Conservation (phyloP, 2,888 invertebrate genomes). For the Leucophenga maculata region DNA sequence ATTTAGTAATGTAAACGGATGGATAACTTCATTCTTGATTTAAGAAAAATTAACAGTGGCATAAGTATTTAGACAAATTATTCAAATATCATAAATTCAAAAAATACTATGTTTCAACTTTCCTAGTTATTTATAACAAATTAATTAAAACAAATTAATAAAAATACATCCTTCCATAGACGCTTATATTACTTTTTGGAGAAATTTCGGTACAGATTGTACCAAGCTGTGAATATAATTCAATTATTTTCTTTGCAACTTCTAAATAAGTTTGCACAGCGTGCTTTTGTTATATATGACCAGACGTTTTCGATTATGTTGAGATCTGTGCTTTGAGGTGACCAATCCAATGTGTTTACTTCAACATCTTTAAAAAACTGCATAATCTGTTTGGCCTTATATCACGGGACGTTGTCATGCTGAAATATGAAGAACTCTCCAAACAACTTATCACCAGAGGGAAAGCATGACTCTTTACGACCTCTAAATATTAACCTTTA, state of each 20-base stretch:
- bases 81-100: conserved; percentile 12
- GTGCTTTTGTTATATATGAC: background rate
- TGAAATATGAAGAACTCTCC: background rate
- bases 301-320: conserved; percentile 11
- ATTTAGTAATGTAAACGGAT: no score
- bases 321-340: conserved; percentile 16
- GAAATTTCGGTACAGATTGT: no score
- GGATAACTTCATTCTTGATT: no score
- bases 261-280: background rate
- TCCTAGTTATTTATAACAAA: no score
- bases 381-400: background rate
- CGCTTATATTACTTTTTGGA: background rate
- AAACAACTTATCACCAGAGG: conserved; percentile 13
- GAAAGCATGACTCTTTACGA: conserved; percentile 22
- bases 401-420: no score
- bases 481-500: no score
- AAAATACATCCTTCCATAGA: no score
- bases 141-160: conserved; percentile 39
- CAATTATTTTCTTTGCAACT: background rate
- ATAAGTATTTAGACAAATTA: no score
- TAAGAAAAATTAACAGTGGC: no score
- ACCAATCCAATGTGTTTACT: conserved; percentile 8
- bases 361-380: conserved; percentile 9
- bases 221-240: no score
- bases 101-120: conserved; percentile 38